Evolutionary conservation across 2,797 vertebrate species (phyloP), one percentile per base, ranked within the genome.

Genomic region (Erethizon dorsatum): DNA sequence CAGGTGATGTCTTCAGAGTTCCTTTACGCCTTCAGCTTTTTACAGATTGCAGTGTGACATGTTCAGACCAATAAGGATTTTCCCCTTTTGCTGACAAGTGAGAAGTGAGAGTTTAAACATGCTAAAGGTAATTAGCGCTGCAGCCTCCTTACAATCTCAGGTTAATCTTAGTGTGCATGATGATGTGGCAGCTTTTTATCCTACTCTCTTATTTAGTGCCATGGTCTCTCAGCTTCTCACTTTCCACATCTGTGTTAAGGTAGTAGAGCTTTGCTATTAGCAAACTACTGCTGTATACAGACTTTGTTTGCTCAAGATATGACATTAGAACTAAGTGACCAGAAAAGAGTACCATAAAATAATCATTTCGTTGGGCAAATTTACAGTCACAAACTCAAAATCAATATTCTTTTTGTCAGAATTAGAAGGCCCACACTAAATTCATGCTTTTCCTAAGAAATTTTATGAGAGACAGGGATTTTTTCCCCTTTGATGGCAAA

Each of bases 371-470:
- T 80, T 83, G 17, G 18, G 13, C 37, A 85, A 83, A 88, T 78
- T 90, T 85, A 97, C 0, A 90, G 85, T 28, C 41, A 82, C 8
- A 24, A 92, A 94, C 54, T 92, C 37, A 41, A 95, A 97, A 94
- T 96, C 92, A 86, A 54, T 95, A 91, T 88, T 94, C n/a, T 92
- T 67, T 91, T 86, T 92, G 82, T 96, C 82, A 90, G 61, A 90
- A 96, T 94, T 95, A 97, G 85, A 95, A 92, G 28, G 6, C 5
- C 14, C 37, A 87, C 18, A n/a, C 54, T 86, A 90, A 97, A 95
- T 90, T 57, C 47, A 90, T 33, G 15, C 26, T 83, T 95, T 96
- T 95, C 37, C 54, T 83, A 83, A 90, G n/a, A 94, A 91, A 79
- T 80, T 90, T 61, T 93, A 54, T 77, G 86, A 80, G 67, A 93